A percentile compares a stretch with the other conserved stretches of the same genome.
phyloP scores from a whole-genome alignment of 1,140 invertebrate genomes.

The Gryon sp. region DNA sequence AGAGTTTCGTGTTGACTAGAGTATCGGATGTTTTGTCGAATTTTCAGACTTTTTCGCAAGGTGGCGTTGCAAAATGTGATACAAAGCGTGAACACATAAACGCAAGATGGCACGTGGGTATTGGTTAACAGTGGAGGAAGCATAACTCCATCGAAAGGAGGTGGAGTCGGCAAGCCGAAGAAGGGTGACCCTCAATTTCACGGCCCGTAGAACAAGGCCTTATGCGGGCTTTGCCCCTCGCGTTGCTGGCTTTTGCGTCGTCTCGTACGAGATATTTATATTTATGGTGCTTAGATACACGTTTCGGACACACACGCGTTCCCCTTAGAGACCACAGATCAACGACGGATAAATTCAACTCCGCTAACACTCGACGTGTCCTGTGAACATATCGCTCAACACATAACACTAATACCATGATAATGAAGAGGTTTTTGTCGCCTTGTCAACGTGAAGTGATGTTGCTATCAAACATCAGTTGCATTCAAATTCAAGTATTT shows the following conservation, averaged over 20 bases:
- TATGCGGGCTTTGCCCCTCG: conserved; percentile 49
- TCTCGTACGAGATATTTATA: conserved; percentile 55
- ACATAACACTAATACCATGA: conserved; percentile 63
- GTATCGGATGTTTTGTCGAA: background rate
- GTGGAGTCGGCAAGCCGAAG: conserved; percentile 35
- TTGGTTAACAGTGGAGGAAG: conserved; percentile 52
- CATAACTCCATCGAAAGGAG: conserved; percentile 40
- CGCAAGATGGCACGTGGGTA: conserved; percentile 53
- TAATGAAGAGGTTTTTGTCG: conserved; percentile 62
- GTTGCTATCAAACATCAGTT: background rate
- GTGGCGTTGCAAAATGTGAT: conserved; percentile 8
- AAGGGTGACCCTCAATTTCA: conserved; percentile 67
- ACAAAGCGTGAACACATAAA: conserved; percentile 39
- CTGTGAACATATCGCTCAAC: conserved; percentile 14
- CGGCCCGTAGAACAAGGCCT: conserved; percentile 59
- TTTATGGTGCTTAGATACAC: conserved; percentile 59
- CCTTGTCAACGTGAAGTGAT: conserved; percentile 15
- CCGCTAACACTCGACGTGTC: conserved; percentile 45
- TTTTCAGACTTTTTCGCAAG: conserved; percentile 7
- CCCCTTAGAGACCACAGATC: conserved; percentile 37
- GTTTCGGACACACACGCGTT: conserved; percentile 14
- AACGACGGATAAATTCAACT: conserved; percentile 44
- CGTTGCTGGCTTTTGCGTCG: conserved; percentile 32
- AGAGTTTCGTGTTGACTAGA: no score
- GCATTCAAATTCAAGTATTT: no score